phyloP scores from a whole-genome alignment of 2,797 vertebrate genomes.

The Eupleurogrammus muticus region DNA sequence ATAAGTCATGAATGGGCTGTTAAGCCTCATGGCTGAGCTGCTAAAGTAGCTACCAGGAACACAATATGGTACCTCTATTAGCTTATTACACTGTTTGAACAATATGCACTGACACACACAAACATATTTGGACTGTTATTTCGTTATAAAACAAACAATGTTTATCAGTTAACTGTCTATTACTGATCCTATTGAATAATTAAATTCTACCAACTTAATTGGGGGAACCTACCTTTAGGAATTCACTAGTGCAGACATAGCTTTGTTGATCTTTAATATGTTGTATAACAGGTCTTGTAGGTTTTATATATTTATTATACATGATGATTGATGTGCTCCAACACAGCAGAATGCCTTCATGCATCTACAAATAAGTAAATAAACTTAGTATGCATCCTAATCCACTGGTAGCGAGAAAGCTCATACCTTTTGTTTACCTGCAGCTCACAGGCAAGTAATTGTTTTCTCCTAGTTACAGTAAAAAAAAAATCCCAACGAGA shows the following conservation, averaged over 20 bases:
- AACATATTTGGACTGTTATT: neutral
- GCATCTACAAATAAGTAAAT: neutral
- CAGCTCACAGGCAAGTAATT: constrained; percentile 12
- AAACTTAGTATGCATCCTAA: constrained; percentile 21
- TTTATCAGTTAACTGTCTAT: constrained; percentile 39
- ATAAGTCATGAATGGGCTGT: constrained; percentile 47
- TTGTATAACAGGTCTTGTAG: constrained; percentile 16
- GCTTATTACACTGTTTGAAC: constrained; percentile 3
- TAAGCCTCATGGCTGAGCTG: constrained; percentile 51
- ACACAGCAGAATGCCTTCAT: neutral
- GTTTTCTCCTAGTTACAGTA: neutral
- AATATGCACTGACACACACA: neutral
- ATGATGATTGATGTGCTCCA: neutral
- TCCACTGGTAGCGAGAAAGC: constrained; percentile 22
- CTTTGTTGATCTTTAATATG: constrained; percentile 13
- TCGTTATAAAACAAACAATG: neutral
- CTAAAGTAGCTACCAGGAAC: constrained; percentile 47
- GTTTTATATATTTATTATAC: neutral
- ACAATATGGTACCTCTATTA: constrained; percentile 56
- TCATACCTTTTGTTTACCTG: constrained; percentile 10
- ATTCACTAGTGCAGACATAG: constrained; percentile 10
- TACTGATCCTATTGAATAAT: constrained; percentile 4
- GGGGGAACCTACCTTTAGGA: constrained; percentile 8
- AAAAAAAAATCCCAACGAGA: neutral
- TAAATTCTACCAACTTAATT: constrained; percentile 11